Evolutionary conservation across 2,888 invertebrate genomes (phyloP).

Genomic region (Polydrusus tereticollis): DNA sequence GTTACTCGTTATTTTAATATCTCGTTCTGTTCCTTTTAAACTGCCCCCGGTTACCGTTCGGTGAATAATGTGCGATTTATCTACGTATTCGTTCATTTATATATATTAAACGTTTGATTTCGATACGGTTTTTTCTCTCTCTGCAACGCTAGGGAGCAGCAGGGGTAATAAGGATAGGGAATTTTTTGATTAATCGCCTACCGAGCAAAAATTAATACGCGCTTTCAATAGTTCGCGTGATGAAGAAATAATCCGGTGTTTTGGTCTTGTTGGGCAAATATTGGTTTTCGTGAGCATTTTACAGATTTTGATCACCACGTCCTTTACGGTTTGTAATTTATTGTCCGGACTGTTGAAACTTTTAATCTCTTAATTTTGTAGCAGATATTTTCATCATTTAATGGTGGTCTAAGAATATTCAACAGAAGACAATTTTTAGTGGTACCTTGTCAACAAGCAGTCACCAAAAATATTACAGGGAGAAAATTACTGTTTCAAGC

Average conservation of each 20-base stretch:
- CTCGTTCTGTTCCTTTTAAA: constrained; percentile 60
- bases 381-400: not conserved
- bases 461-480: too few relatives aligned
- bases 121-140: constrained; percentile 54
- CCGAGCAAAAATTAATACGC: constrained; percentile 52
- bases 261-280: constrained; percentile 51
- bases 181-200: constrained; percentile 50
- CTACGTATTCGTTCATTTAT: constrained; percentile 62
- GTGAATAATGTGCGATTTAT: constrained; percentile 65
- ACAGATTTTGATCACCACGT: constrained; percentile 48
- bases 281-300: constrained; percentile 51
- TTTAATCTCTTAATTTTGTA: constrained; percentile 1
- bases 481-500: too few relatives aligned
- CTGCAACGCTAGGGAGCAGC: constrained; percentile 41
- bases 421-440: too few relatives aligned
- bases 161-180: constrained; percentile 45
- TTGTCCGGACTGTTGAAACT: constrained; percentile 4
- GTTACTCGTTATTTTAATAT: constrained; percentile 67
- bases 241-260: constrained; percentile 55
- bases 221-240: constrained; percentile 52
- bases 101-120: constrained; percentile 62
- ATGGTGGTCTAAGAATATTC: too few relatives aligned
- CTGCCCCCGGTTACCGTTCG: constrained; percentile 62
- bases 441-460: too few relatives aligned
- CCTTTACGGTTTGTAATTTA: constrained; percentile 48